Base-by-base conservation (phyloP, 2,888 invertebrate genomes). In the Cataglyphis cursor region DNA sequence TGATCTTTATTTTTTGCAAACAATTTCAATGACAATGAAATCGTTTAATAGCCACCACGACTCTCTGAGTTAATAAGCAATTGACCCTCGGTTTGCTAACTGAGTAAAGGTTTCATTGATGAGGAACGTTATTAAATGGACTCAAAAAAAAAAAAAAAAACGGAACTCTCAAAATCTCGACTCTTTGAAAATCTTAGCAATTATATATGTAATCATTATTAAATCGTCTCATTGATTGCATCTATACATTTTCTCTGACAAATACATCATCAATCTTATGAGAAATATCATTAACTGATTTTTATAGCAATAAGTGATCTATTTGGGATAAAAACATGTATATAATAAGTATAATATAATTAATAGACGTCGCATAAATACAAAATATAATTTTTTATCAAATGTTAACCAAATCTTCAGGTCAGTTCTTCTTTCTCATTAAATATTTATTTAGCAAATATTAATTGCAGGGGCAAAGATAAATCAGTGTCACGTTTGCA, bases 31-130 rank as follows among this genome's bases (percentile, higher is more conserved):
- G 89, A 83, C 91, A 89, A 86, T 90, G 89, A 92, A 91, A 90
- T 85, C 86, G 83, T 88, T 87, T 88, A 89, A 90, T 88, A 87
- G 88, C 76, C 85, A 91, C 87, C 90, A 91, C 86, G 87, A 88
- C 86, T 82, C 89, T 81, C 86, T 88, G 92, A 93, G 92, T 93
- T 94, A 94, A 94, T 93, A 92, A 94, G 92, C 93, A 94, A 94
- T 94, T 94, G 94, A 94, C 93, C 94, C 93, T 92, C 91, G 93
- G 90, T 38, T 66, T 54, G 38, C 92, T 91, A 88, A 85, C 82
- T 85, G 90, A 91, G 89, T 91, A 93, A 91, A 92, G 92, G 91
- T 91, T 92, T 90, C 83, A 82, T 85, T 84, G 87, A 62, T 54
- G 89, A 83, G 44, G 9, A 73, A 64, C 44, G 24, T 59, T 51